These are phyloP conservation scores for Dolichopus griseipennis DNA, from an alignment of 2,888 invertebrate species.

Conservation along the genomic window DNA sequence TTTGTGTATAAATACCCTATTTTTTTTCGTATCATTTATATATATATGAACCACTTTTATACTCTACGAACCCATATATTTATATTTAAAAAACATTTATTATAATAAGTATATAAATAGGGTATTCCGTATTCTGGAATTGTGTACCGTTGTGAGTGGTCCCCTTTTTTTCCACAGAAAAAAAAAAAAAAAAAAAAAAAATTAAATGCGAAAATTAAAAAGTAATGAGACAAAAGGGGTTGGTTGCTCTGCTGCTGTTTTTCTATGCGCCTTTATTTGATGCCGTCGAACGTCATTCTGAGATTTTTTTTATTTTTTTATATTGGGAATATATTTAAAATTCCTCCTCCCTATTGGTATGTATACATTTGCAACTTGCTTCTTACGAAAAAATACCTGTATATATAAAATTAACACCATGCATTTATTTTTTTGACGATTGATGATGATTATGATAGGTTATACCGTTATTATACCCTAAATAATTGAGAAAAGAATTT, in stretches of 20 bases:
- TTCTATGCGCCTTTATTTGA: not conserved
- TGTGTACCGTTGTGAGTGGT: not conserved
- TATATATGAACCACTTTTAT: not conserved
- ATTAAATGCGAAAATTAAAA: too few relatives aligned
- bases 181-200: not conserved
- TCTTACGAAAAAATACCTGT: not conserved
- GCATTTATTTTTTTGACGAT: not conserved
- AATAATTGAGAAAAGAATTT: not conserved
- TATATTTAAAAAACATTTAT: not conserved
- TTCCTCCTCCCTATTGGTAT: not conserved
- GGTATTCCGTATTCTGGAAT: not conserved
- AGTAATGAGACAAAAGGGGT: not conserved
- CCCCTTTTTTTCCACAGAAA: not conserved
- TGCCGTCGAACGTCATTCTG: not conserved
- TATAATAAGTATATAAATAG: not conserved
- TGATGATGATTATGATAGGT: not conserved
- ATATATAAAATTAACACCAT: not conserved
- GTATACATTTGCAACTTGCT: not conserved
- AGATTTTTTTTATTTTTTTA: not conserved
- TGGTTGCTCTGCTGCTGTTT: not conserved
- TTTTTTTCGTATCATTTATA: too few relatives aligned
- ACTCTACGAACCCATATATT: not conserved
- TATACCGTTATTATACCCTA: not conserved
- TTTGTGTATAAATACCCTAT: too few relatives aligned
- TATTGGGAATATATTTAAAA: not conserved